Percentiles rank a stretch among this genome's conserved stretches.
Evolutionary conservation across 2,888 invertebrate species (phyloP).

Genomic region (Callyntrura sp.): DNA sequence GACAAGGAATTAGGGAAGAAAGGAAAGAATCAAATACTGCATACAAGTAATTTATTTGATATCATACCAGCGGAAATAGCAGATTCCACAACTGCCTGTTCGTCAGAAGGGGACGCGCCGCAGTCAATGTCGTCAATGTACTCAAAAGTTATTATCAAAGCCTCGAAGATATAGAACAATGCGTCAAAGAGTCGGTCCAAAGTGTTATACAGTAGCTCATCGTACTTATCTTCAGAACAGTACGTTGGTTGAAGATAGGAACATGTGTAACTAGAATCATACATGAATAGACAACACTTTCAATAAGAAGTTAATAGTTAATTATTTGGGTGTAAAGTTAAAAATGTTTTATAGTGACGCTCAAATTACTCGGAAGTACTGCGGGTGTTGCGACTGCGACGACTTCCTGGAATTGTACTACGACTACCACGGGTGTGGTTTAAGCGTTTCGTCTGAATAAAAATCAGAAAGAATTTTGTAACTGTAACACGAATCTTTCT

Average conservation of each 20-base stretch:
- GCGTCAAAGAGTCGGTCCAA: not conserved
- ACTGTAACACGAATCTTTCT: too few relatives aligned
- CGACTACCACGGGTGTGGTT: not conserved
- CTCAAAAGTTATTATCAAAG: not conserved
- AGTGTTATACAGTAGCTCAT: slow-evolving; percentile 50
- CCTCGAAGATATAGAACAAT: not conserved
- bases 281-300: not conserved
- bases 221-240: slow-evolving; percentile 50
- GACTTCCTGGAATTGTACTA: not conserved
- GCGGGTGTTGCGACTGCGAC: not conserved
- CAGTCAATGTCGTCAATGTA: slow-evolving; percentile 28
- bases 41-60: not conserved
- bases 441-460: too few relatives aligned
- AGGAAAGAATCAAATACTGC: too few relatives aligned
- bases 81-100: not conserved
- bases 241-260: not conserved
- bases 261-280: slow-evolving; percentile 35
- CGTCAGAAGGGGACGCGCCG: not conserved
- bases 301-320: too few relatives aligned
- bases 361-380: too few relatives aligned
- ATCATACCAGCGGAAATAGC: not conserved
- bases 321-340: too few relatives aligned
- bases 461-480: too few relatives aligned
- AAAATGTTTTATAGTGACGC: too few relatives aligned
- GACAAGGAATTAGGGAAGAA: too few relatives aligned